Evolutionary conservation across 2,797 vertebrate genomes (phyloP), one percentile per base, ranked within the genome.

Genomic region (Brachyalestes nurse): DNA sequence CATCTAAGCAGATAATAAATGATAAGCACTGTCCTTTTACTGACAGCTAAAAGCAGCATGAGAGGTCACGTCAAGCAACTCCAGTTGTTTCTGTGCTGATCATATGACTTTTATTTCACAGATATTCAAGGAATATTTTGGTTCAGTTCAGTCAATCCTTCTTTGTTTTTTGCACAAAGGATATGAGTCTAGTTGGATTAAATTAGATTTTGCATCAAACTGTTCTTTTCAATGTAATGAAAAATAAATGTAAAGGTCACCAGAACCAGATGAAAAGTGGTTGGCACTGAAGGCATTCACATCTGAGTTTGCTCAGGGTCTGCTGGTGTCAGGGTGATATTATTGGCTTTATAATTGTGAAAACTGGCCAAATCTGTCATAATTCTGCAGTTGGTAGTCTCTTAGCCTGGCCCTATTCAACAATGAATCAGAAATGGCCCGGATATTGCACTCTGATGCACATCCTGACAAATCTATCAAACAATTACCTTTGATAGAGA

Each of bases 401-500:
- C 16, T 16, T 17, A 17, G 55, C 49, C 60, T 21, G 74, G 17
- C 65, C 40, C 71, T 75, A 42, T 71, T 64, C 67, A 72, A 47
- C 25, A 17, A 34, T 28, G 8, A 9, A 74, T 67, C 42, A 53
- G 38, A 79, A 77, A 67, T 28, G 57, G 45, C 42, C 23, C 14
- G 42, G 58, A 80, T 64, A 60, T 76, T 77, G 58, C 40, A 79
- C 72, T 78, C 75, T 21, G 49, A 69, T 60, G 49, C 49, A 67
- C 53, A 76, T 78, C 78, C 34, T 47, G 76, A 83, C 74, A 72
- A 83, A 76, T 76, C 14, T 66, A 73, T 55, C 72, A 71, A 79
- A 60, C 72, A 77, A 64, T 79, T 82, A 79, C 75, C 34, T 85
- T 74, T 79, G 61, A 83, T 81, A 60, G 51, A 76, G 60, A 78